Evolutionary conservation across 2,113 vertebrate genomes (phyloP).

Genomic region (Vulpes lagopus): DNA sequence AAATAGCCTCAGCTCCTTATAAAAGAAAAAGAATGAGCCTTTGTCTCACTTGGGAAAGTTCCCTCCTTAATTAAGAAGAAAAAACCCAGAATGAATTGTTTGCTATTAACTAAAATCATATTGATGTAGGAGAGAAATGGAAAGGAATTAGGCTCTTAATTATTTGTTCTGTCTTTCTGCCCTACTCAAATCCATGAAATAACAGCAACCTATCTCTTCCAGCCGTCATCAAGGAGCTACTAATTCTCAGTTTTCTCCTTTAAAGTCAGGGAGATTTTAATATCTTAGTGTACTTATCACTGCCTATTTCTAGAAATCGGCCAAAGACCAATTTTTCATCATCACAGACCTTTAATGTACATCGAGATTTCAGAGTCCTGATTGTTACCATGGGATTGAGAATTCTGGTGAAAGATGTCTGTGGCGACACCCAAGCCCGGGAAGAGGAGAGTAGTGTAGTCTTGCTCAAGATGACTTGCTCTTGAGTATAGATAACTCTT

Average conservation of each 20-base stretch:
- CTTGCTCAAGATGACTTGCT: background rate
- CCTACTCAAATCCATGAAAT: background rate
- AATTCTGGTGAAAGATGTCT: background rate
- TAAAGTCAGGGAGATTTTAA: background rate
- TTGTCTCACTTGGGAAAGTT: background rate
- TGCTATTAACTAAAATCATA: background rate
- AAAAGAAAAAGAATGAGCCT: background rate
- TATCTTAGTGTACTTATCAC: background rate
- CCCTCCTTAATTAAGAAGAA: constrained; percentile 35
- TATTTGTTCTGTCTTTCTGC: background rate
- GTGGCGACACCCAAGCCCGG: background rate
- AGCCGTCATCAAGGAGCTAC: background rate
- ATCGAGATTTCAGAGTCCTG: background rate
- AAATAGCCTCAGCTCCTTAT: background rate
- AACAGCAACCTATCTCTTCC: background rate
- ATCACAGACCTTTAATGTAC: background rate
- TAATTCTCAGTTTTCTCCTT: background rate
- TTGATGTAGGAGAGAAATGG: background rate
- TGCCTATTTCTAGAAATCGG: background rate
- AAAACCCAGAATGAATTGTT: background rate
- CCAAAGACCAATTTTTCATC: background rate
- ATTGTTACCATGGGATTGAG: background rate
- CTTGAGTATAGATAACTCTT: background rate
- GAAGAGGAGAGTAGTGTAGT: background rate
- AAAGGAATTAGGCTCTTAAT: background rate